Conservation (phyloP, 1,140 invertebrate species). For the Tribolium madens region DNA sequence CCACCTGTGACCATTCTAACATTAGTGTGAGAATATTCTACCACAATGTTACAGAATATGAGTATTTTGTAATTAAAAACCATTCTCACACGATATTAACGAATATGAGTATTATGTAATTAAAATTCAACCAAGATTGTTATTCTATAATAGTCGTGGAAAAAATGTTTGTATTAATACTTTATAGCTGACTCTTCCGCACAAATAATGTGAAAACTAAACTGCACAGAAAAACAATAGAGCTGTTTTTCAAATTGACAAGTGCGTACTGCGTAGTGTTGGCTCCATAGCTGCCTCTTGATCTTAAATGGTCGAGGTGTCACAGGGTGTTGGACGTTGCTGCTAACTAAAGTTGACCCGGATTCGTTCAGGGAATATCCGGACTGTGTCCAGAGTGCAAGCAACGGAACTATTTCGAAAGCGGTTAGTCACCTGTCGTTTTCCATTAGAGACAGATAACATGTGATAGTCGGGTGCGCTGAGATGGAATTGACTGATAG, state of each 20-base stretch:
- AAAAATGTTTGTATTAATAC: no score
- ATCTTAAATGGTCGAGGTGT: neutral
- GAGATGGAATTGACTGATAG: constrained; percentile 32
- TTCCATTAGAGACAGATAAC: constrained; percentile 25
- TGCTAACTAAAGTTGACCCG: neutral
- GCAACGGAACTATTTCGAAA: constrained; percentile 11
- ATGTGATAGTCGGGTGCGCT: neutral
- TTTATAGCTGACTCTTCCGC: no score
- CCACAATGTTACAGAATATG: no score
- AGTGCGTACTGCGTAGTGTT: neutral
- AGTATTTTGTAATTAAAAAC: no score
- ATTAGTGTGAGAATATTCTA: no score
- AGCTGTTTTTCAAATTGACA: no score
- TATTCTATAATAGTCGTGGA: no score
- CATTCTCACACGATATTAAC: no score
- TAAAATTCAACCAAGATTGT: no score
- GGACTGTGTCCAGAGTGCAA: neutral
- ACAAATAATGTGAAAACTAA: no score
- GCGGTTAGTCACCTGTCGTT: constrained; percentile 37
- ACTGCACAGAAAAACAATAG: neutral
- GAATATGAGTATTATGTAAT: no score
- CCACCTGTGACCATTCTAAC: no score
- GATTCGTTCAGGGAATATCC: constrained; percentile 27
- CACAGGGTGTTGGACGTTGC: neutral
- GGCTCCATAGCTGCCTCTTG: neutral